Evolutionary conservation across 1,140 invertebrate genomes (phyloP).

Genomic region (Potamilus streckersoni): DNA sequence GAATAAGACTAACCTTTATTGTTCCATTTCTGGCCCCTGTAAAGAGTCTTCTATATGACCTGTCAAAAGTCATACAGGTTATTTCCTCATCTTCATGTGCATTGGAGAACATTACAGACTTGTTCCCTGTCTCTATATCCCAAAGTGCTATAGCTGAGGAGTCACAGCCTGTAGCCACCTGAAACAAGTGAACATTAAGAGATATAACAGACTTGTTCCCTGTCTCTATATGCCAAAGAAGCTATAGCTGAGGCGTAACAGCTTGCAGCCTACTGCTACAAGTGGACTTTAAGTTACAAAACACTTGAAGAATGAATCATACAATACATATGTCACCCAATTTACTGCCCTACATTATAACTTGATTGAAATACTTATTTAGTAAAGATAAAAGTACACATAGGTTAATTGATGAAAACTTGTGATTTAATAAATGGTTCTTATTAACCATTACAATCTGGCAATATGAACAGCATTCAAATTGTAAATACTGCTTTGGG

Average conservation of each 20-base stretch:
- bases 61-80: slow-evolving; percentile 64
- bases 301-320: too few species aligned
- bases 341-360: too few species aligned
- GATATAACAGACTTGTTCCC: slow-evolving; percentile 65
- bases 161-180: slow-evolving; percentile 68
- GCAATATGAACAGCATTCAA: too few species aligned
- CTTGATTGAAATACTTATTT: too few species aligned
- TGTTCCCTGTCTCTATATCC: slow-evolving; percentile 65
- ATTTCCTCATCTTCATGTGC: slow-evolving; percentile 68
- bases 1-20: slow-evolving; percentile 56
- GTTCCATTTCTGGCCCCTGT: slow-evolving; percentile 67
- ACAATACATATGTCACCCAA: too few species aligned
- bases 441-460: too few species aligned
- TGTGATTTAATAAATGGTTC: too few species aligned
- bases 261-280: slow-evolving; percentile 59
- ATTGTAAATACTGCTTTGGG: too few species aligned
- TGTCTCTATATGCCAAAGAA: slow-evolving; percentile 65
- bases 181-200: slow-evolving; percentile 21
- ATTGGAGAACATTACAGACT: slow-evolving; percentile 64
- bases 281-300: not conserved
- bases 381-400: too few species aligned
- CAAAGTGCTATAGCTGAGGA: slow-evolving; percentile 66
- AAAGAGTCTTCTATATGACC: slow-evolving; percentile 55
- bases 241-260: slow-evolving; percentile 66
- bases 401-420: too few species aligned